phyloP scores from a whole-genome alignment of 2,113 vertebrate genomes.

The Mastomys natalensis region DNA sequence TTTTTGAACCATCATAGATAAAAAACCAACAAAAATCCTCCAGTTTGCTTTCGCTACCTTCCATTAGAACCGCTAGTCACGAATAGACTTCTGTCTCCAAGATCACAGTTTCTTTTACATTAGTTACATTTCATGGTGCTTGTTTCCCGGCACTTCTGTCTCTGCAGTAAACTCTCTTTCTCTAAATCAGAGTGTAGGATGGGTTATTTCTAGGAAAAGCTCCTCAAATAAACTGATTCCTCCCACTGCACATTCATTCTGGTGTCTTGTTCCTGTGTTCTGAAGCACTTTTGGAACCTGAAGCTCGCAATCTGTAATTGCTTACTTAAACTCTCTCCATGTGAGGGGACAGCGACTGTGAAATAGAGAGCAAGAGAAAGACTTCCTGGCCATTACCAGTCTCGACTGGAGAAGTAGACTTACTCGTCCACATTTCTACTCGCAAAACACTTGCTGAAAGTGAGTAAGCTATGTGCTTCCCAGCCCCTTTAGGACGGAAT shows the following conservation, averaged over 20 bases:
- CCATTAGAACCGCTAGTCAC: conserved; percentile 44
- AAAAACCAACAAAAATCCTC: conserved; percentile 25
- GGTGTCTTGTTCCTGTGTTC: conserved; percentile 66
- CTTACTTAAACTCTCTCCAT: conserved; percentile 65
- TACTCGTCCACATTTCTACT: background rate
- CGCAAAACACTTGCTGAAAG: conserved; percentile 20
- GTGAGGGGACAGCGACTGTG: background rate
- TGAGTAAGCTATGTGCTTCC: background rate
- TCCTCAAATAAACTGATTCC: conserved; percentile 76
- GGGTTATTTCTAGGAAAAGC: conserved; percentile 80
- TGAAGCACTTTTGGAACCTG: conserved; percentile 68
- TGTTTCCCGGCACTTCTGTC: conserved; percentile 67
- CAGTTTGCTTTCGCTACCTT: conserved; percentile 28
- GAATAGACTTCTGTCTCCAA: conserved; percentile 58
- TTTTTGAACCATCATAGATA: background rate
- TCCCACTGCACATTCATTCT: conserved; percentile 71
- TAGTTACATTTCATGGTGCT: conserved; percentile 57
- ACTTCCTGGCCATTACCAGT: background rate
- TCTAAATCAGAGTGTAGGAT: conserved; percentile 77
- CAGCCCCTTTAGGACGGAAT: background rate
- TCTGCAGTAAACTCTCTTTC: conserved; percentile 77
- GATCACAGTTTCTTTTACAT: conserved; percentile 75
- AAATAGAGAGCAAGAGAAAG: conserved; percentile 48
- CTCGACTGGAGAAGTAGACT: background rate
- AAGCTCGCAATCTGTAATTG: conserved; percentile 62